Percentiles rank a stretch among this genome's conserved stretches.
phyloP scores from a whole-genome alignment of 2,113 vertebrate genomes.

The Dryoscopus gambensis region DNA sequence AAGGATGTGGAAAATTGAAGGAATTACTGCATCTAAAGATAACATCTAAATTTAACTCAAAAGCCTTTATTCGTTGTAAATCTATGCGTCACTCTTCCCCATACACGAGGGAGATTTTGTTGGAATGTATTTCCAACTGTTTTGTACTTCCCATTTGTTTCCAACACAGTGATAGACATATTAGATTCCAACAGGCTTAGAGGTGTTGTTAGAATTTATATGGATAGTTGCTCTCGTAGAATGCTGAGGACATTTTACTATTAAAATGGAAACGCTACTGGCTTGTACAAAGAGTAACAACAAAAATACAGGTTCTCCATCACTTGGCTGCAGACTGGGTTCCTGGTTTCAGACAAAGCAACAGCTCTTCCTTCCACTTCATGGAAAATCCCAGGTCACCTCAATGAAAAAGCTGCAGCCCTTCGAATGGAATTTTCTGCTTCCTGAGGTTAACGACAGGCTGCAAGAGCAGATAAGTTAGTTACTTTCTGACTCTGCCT shows the following conservation, averaged over 20 bases:
- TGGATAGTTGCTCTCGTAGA: neutral
- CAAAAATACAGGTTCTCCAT: neutral
- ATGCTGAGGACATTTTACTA: neutral
- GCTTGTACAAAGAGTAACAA: neutral
- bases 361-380: neutral
- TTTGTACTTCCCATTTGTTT: neutral
- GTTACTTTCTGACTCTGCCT: neutral
- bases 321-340: neutral
- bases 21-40: conserved; percentile 8
- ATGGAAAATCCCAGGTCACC: neutral
- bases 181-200: neutral
- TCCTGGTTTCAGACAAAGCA: neutral
- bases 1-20: neutral
- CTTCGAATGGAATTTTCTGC: neutral
- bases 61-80: conserved; percentile 7
- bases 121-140: neutral
- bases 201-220: neutral
- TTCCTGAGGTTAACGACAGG: neutral
- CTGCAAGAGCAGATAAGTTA: neutral
- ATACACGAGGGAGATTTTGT: neutral
- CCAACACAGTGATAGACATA: neutral
- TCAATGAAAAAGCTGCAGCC: neutral
- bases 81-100: neutral
- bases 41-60: neutral
- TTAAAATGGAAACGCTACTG: neutral